A percentile compares a stretch with the other conserved stretches of the same genome.
Evolutionary conservation across 2,113 vertebrate genomes (phyloP).

Genomic region (Sarotherodon lohbergeri): DNA sequence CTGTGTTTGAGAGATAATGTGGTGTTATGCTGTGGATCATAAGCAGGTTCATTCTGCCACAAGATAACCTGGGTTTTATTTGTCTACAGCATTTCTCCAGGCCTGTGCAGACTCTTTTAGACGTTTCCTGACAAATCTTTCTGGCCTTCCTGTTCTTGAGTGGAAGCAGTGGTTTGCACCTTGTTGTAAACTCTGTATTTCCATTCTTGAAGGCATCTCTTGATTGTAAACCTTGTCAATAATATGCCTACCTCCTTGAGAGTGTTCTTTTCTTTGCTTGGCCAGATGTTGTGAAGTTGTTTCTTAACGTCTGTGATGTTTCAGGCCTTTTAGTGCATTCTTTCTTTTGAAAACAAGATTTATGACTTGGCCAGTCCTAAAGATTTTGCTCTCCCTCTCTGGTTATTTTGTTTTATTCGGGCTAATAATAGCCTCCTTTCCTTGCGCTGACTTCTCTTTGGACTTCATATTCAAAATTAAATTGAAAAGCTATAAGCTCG

Average conservation of each 20-base stretch:
- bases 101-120: not conserved
- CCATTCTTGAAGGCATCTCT: not conserved
- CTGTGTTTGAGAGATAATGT: not conserved
- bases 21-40: not conserved
- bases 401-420: not conserved
- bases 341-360: not conserved
- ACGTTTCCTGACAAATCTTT: rapidly evolving
- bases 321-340: rapidly evolving
- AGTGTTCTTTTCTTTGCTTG: not conserved
- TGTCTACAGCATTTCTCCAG: not conserved
- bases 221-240: not conserved
- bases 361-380: not conserved
- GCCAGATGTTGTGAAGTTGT: not conserved
- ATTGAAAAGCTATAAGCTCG: not conserved
- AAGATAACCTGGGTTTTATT: not conserved
- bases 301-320: not conserved
- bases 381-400: rapidly evolving
- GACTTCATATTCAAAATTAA: not conserved
- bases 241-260: rapidly evolving
- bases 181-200: not conserved
- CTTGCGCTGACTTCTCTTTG: not conserved
- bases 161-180: not conserved
- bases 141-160: not conserved
- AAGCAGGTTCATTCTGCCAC: not conserved
- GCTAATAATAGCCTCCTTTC: not conserved